Evolutionary conservation across 1,140 invertebrate species (phyloP), one percentile per base, ranked within the genome.

Genomic region (Adoxophyes honmai): DNA sequence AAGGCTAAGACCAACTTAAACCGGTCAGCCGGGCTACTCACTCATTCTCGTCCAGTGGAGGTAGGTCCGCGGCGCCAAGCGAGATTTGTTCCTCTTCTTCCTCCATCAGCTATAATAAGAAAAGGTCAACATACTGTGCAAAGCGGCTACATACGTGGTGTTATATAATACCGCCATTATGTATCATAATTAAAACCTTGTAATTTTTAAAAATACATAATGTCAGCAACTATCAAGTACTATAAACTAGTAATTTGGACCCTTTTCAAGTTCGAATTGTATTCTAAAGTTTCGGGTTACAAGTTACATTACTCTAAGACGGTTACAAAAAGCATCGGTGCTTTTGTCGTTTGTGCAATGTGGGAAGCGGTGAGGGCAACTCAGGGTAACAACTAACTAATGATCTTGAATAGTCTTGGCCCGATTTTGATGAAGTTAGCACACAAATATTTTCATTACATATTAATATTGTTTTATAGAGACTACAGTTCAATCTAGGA

Each of bases 111-210:
- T 83, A 80, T 44, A 60, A 73, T 52, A 72, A 70, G 70, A 61
- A 75, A 62, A 82, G 69, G 73, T 86, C 81, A 86, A 85, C 55
- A 70, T 85, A 85, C 80, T 68, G 82, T 86, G 82, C 82, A 42
- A 86, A 86, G 82, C 82, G 57, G 52, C 78, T 81, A 80, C 28
- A 44, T 52, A 59, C 75, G 64, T 66, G 64, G 14, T 42, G 52
- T 58, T 54, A 64, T 59, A 60, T 9, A 28, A 8, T 28, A 9
- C 18, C 21, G n/a, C 5, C 42, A 11, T 28, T 48, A 18, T 48
- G 2, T 13, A 37, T 37, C 9, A 13, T n/a, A n/a, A n/a, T n/a
- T n/a, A n/a, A n/a, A n/a, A n/a, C n/a, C n/a, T n/a, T n/a, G n/a
- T n/a, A n/a, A n/a, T n/a, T n/a, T n/a, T n/a, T n/a, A 34, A 52